Evolutionary conservation across 2,113 vertebrate genomes (phyloP).

Genomic region (Zapus hudsonius): DNA sequence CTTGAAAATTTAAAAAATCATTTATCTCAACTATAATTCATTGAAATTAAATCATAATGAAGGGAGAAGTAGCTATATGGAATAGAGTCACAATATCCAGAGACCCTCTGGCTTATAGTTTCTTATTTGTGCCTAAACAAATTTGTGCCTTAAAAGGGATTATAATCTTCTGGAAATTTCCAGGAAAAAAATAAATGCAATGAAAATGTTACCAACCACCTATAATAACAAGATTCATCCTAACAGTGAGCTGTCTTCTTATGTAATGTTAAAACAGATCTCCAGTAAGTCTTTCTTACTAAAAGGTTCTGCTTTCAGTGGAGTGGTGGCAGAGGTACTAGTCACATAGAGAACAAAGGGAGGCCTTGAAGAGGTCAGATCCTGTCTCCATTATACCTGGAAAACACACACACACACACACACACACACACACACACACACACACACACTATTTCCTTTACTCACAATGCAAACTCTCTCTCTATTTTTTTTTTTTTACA

Average conservation of each 20-base stretch:
- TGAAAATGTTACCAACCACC: background rate
- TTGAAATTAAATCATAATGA: slow-evolving; percentile 10
- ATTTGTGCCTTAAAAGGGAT: background rate
- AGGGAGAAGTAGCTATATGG: background rate
- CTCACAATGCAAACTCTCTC: background rate
- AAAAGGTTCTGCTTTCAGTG: background rate
- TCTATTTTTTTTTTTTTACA: background rate
- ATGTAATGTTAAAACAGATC: background rate
- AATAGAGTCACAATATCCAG: background rate
- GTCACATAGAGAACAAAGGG: background rate
- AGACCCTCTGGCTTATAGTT: background rate
- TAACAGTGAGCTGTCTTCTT: background rate
- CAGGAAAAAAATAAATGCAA: slow-evolving; percentile 11
- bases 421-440: no score
- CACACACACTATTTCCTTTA: background rate
- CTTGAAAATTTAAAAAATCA: slow-evolving; percentile 10
- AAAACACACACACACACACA: no score
- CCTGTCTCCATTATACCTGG: background rate
- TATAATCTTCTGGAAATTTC: slow-evolving; percentile 5
- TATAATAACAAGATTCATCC: background rate
- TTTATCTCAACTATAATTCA: background rate
- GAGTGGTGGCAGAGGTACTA: background rate
- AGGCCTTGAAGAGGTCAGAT: background rate
- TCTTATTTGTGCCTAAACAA: background rate
- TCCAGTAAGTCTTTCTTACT: background rate